Base-by-base conservation (phyloP, 2,888 invertebrate genomes). In the Geophilus truncorum region DNA sequence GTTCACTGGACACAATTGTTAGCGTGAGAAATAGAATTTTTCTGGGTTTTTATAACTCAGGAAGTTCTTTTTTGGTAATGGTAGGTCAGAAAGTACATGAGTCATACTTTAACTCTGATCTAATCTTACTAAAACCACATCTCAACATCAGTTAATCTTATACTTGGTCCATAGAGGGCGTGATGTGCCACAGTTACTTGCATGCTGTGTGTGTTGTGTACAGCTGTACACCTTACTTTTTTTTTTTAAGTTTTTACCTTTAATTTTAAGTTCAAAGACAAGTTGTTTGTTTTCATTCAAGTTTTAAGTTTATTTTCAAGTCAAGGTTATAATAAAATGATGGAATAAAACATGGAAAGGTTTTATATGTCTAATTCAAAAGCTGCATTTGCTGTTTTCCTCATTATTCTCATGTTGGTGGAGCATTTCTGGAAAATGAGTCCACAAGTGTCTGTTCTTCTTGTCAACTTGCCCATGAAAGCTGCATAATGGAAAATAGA, bases 401-500 rank as follows among this genome's bases (percentile, higher is more conserved):
- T 78, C n/a, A 78, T 21, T 21, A 5, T 40, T 21, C 5, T 78
- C 32, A 34, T 36, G 78, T 18, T 40, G 18, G 12, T 30, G 34
- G 15, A 2, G 18, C 78, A 78, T 34, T 78, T 36, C 21, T 78
- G 23, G 78, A 78, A 78, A 36, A 40, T 23, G 23, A 34, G 23
- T 36, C 40, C 40, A 34, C 78, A 78, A 9, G 23, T 40, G 4
- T 34, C 36, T n/a, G 78, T n/a, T 6, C 36, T 36, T 34, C 23
- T 32, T 30, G 78, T 9, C 36, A 78, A 23, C 36, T 34, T 78
- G 25, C 78, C 78, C 36, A 78, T 78, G 34, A 36, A 36, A 34
- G 78, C 78, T 30, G 78, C 78, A 36, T 36, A 78, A 25, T 78
- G 78, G 78, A 78, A 78, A 34, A 40, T 40, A 34, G 78, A 76